Base-by-base conservation (phyloP, 2,797 vertebrate genomes). In the Nasua narica region DNA sequence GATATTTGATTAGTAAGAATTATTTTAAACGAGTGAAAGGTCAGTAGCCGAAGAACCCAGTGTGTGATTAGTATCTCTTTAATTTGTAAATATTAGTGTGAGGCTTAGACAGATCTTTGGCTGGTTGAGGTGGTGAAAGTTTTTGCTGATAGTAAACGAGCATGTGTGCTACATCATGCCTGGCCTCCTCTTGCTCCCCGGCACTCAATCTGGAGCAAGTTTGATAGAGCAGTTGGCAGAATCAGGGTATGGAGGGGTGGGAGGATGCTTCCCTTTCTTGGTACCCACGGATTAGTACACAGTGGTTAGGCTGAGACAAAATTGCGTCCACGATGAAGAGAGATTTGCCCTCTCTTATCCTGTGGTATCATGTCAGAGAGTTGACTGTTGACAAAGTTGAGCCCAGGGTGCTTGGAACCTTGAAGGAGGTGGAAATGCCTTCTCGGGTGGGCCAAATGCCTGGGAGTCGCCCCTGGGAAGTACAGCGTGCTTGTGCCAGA, bases 1-100 rank as follows among this genome's bases (percentile, higher is more conserved):
- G 79, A 14, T 96, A 56, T 76, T 90, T 93, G 91, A 37, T 96
- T 77, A 92, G 48, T 65, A 96, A 89, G 92, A 89, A 78, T 95
- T 62, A 81, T 88, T 83, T 87, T 93, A 82, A 96, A 77, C 15
- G 72, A 95, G n/a, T 43, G 76, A 84, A 90, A 95, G 65, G 25
- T 82, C 18, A 65, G 19, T 69, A 74, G 46, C 40, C 85, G 18
- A 79, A 93, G 69, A 94, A 90, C 52, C 25, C 50, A 25, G 7
- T 62, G 67, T 74, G 70, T 54, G 72, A 72, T 95, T 84, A 92
- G 15, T 77, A 69, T 78, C 56, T 82, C n/a, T 90, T 89, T 94
- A 94, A 88, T 60, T 50, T 96, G 56, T 43, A 65, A 82, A 76
- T 77, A 76, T 74, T 69, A 86, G 35, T 48, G 18, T 89, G 54